These are phyloP conservation scores for Pomacea canaliculata DNA, from an alignment of 2,888 invertebrate genomes.

Conservation along the genomic window DNA sequence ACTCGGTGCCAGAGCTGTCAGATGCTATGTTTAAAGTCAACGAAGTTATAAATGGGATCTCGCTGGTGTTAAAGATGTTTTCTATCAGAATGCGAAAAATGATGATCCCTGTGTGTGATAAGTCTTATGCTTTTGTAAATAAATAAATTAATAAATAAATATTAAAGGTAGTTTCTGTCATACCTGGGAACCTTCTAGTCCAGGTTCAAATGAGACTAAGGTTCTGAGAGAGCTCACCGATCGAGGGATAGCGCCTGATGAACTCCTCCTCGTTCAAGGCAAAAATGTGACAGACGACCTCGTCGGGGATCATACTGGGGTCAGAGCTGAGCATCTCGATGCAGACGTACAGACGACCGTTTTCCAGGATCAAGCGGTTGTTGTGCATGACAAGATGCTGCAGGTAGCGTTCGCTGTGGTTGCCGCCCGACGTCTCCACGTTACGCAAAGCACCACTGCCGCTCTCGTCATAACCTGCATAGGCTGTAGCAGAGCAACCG, in stretches of 20 bases:
- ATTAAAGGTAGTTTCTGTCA: no score
- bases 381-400: slow-evolving; percentile 8
- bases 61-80: no score
- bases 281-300: slow-evolving; percentile 16
- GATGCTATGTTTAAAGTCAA: no score
- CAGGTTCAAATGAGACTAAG: no score
- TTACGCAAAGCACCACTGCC: slow-evolving; percentile 9
- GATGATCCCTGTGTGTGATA: no score
- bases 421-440: neutral
- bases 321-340: slow-evolving; percentile 3
- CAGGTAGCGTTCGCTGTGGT: neutral
- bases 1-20: no score
- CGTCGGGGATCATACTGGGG: neutral
- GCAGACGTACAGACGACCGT: slow-evolving; percentile 16
- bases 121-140: no score
- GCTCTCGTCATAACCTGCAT: neutral
- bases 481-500: neutral
- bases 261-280: slow-evolving; percentile 10
- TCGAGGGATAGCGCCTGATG: neutral
- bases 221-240: neutral
- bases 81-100: no score
- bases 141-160: no score
- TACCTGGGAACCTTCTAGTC: no score
- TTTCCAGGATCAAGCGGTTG: slow-evolving; percentile 12
- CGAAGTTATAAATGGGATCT: no score